Base-by-base conservation (phyloP, 2,113 vertebrate genomes). In the Panthera uncia region DNA sequence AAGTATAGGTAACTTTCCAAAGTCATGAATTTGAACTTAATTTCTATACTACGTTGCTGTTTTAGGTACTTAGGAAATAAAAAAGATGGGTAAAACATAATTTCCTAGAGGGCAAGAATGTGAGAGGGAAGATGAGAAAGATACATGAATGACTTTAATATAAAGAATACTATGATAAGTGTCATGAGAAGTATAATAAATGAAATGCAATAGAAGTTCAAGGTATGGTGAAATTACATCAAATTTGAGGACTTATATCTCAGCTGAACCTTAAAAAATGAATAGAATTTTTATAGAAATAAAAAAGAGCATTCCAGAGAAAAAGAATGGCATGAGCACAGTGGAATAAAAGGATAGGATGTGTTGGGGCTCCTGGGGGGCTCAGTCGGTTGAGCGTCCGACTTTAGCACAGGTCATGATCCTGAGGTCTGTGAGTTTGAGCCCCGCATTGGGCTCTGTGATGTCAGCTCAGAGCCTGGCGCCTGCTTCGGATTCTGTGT, bases 131-230 rank as follows among this genome's bases (percentile, higher is more conserved):
- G 69, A 88, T 81, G 85, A 95, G 55, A 71, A 50, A 93, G 29
- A 65, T 50, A 84, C 10, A 66, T 19, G 29, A 92, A 92, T 48
- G 45, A 73, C 11, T 86, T 52, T 83, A 92, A 78, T 91, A 91
- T 89, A 96, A 97, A 92, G 63, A 90, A 79, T 89, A 73, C 36
- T 87, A 76, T 81, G 83, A 57, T 86, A 83, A 92, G 12, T 95
- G n/a, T 63, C 78, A 84, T 69, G 92, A 88, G n/a, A 68, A 8
- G 2, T 65, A 89, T 41, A 94, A 88, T 83, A 96, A 95, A 71
- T 89, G 29, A 97, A 89, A 45, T 78, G 16, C 23, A 87, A 73
- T 74, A 87, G 11, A 2, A 81, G 23, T 80, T 87, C 63, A 92
- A 95, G 86, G 50, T 84, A 71, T 18, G 23, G 33, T 38, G 84